Percentiles rank a stretch among this genome's conserved stretches.
Evolutionary conservation across 2,888 invertebrate genomes (phyloP).

Genomic region (Gymnocheta viridis): DNA sequence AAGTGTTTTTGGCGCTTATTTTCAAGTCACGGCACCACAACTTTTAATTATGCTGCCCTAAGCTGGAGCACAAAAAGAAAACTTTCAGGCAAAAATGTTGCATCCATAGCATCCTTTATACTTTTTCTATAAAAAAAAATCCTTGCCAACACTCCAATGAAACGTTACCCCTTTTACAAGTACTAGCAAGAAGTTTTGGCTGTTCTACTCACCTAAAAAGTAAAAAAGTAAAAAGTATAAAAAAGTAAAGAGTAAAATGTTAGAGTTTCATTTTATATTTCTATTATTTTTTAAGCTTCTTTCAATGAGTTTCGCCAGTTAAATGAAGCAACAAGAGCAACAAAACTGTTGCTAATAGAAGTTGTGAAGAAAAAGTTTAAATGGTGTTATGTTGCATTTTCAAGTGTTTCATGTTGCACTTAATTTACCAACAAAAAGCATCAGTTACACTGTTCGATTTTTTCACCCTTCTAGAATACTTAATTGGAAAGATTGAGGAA

Average conservation of each 20-base stretch:
- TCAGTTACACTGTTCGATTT: slow-evolving; percentile 49
- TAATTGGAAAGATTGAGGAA: neutral
- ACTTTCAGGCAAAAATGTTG: slow-evolving; percentile 64
- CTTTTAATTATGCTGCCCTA: slow-evolving; percentile 71
- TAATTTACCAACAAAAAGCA: slow-evolving; percentile 63
- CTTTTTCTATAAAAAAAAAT: neutral
- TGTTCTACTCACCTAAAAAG: slow-evolving; percentile 24
- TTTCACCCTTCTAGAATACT: slow-evolving; percentile 5
- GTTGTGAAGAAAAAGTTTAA: slow-evolving; percentile 58
- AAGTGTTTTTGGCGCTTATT: slow-evolving; percentile 75
- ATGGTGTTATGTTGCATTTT: slow-evolving; percentile 67
- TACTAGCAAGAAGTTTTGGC: slow-evolving; percentile 20
- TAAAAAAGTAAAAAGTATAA: slow-evolving; percentile 52
- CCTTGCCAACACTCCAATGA: slow-evolving; percentile 38
- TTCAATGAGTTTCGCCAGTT: slow-evolving; percentile 49
- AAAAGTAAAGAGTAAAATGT: slow-evolving; percentile 32
- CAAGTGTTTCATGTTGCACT: slow-evolving; percentile 66
- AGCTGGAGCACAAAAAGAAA: slow-evolving; percentile 47
- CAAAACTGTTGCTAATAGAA: slow-evolving; percentile 50
- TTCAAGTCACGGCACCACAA: slow-evolving; percentile 69
- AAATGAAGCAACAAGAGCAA: slow-evolving; percentile 42
- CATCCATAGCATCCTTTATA: slow-evolving; percentile 57
- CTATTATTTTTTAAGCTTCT: slow-evolving; percentile 30
- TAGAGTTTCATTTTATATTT: slow-evolving; percentile 56
- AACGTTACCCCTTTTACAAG: slow-evolving; percentile 44